These are phyloP conservation scores for Geodia barretti DNA, from an alignment of 37 sponge, comb jelly and placozoan genomes.

Conservation along the genomic window DNA sequence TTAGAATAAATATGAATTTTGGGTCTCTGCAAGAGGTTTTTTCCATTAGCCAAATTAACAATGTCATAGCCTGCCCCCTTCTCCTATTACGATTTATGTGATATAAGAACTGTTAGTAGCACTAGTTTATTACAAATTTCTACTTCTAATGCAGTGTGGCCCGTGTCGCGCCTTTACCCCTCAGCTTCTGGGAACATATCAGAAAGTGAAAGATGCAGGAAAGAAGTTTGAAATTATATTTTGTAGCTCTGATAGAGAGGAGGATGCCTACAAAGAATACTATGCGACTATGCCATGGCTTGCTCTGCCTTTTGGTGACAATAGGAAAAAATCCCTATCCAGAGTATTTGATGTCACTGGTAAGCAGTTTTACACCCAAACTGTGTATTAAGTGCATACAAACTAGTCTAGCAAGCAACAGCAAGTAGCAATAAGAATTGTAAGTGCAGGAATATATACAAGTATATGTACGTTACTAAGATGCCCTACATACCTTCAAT, in stretches of 20 bases:
- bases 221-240: slow-evolving; percentile 92
- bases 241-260: slow-evolving; percentile 79
- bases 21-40: neutral
- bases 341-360: slow-evolving; percentile 71
- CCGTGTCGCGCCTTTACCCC: slow-evolving; percentile 93
- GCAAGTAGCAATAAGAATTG: neutral
- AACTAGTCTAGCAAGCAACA: neutral
- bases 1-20: too few species aligned
- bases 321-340: slow-evolving; percentile 54
- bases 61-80: neutral
- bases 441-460: neutral
- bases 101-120: neutral
- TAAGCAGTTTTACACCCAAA: neutral
- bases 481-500: too few species aligned
- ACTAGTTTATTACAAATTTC: neutral
- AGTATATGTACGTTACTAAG: neutral
- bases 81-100: neutral
- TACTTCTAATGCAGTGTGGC: slow-evolving; percentile 72
- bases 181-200: slow-evolving; percentile 74
- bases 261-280: slow-evolving; percentile 77
- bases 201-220: slow-evolving; percentile 54
- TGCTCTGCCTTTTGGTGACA: slow-evolving; percentile 67
- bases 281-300: slow-evolving; percentile 85
- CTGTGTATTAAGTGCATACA: neutral
- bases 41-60: neutral